Evolutionary conservation across 1,140 invertebrate genomes (phyloP).

Genomic region (Drosophila ironensis): DNA sequence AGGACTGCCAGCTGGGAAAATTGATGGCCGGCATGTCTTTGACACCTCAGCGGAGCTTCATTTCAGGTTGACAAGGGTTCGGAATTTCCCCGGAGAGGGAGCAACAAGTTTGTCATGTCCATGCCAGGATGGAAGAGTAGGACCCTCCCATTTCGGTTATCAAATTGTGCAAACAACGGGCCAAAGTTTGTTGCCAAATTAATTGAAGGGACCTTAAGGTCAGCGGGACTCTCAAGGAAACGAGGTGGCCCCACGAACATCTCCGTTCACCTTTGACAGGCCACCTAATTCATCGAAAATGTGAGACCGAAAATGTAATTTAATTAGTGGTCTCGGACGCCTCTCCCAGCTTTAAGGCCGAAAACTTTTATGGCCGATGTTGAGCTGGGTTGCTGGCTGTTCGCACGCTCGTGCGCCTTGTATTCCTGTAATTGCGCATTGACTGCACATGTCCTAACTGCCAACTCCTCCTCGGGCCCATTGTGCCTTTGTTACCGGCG

Average conservation of each 20-base stretch:
- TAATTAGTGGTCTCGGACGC: conserved; percentile 28
- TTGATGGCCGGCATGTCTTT: conserved; percentile 62
- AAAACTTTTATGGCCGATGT: conserved; percentile 63
- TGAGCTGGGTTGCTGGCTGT: conserved; percentile 21
- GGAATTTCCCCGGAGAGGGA: conserved; percentile 16
- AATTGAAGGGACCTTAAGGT: conserved; percentile 53
- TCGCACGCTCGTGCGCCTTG: neutral
- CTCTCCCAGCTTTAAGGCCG: conserved; percentile 1
- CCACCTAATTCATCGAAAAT: conserved; percentile 32
- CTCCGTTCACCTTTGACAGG: conserved; percentile 30
- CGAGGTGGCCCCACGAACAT: neutral
- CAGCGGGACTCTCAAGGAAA: neutral
- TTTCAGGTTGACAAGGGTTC: conserved; percentile 63
- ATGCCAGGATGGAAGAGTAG: neutral
- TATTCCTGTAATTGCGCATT: conserved; percentile 55
- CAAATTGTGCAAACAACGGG: conserved; percentile 68
- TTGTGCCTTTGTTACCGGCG: conserved; percentile 66
- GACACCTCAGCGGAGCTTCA: conserved; percentile 62
- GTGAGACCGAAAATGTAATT: conserved; percentile 45
- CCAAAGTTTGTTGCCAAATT: conserved; percentile 60
- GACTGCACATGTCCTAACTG: conserved; percentile 49
- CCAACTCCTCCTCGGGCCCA: conserved; percentile 11
- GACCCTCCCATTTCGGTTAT: conserved; percentile 43
- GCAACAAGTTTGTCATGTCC: conserved; percentile 68
- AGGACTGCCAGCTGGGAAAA: conserved; percentile 21